These are phyloP conservation scores for Ceratothoa steindachneri DNA, from an alignment of 2,888 invertebrate species.

Conservation along the genomic window DNA sequence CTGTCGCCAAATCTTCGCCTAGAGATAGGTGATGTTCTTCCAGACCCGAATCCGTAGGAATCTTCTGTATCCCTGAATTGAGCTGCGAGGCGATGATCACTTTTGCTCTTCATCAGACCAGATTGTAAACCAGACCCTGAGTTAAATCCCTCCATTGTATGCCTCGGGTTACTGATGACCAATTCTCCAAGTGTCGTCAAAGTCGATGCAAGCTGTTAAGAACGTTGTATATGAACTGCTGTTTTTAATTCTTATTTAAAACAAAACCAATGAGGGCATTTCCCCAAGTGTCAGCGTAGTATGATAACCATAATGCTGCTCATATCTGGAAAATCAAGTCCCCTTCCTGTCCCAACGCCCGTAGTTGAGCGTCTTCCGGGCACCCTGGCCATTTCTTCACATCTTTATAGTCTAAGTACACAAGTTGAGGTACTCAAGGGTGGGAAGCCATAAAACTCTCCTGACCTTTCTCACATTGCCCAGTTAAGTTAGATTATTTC, in stretches of 20 bases:
- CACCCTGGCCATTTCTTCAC: too few species aligned
- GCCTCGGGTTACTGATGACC: constrained; percentile 26
- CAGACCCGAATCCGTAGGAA: constrained; percentile 61
- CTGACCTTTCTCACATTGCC: too few species aligned
- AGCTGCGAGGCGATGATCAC: constrained; percentile 82
- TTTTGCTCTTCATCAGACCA: constrained; percentile 78
- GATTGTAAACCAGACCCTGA: constrained; percentile 31
- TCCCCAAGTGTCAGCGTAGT: background rate
- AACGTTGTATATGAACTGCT: too few species aligned
- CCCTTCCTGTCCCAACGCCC: too few species aligned
- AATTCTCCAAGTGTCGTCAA: constrained; percentile 40
- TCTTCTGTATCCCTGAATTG: constrained; percentile 79
- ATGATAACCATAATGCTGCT: background rate
- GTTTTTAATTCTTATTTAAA: too few species aligned
- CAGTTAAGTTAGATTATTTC: too few species aligned
- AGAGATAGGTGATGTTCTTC: constrained; percentile 61
- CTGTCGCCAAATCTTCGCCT: constrained; percentile 73
- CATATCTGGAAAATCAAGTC: background rate
- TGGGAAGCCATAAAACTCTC: too few species aligned
- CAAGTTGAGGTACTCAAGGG: too few species aligned
- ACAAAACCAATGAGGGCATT: background rate
- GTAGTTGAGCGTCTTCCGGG: too few species aligned
- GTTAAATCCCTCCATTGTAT: constrained; percentile 25
- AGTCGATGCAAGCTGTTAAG: constrained; percentile 29
- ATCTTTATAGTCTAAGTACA: too few species aligned